These are phyloP conservation scores for Coecobrya sp. DNA, from an alignment of 2,888 invertebrate species.

Conservation along the genomic window DNA sequence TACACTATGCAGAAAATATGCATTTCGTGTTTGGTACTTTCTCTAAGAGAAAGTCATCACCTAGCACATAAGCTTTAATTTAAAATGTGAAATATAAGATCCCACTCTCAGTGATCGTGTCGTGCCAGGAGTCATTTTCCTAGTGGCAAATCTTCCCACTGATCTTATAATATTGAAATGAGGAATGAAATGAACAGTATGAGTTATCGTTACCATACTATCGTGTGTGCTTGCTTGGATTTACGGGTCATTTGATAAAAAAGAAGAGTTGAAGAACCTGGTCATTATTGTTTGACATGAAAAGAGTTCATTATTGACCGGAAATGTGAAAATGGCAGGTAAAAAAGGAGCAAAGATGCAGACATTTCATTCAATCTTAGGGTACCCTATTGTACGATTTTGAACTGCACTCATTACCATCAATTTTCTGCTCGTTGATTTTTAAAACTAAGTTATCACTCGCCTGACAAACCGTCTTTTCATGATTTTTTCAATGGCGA, in stretches of 20 bases:
- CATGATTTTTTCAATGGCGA: too few species aligned
- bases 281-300: slow-evolving; percentile 52
- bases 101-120: neutral
- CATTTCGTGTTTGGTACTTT: neutral
- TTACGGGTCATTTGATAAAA: neutral
- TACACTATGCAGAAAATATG: too few species aligned
- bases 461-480: neutral
- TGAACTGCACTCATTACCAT: neutral
- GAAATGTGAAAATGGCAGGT: neutral
- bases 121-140: slow-evolving; percentile 36
- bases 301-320: slow-evolving; percentile 54
- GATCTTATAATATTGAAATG: neutral
- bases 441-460: neutral
- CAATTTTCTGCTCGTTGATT: slow-evolving; percentile 19
- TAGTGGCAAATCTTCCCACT: neutral
- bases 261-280: neutral
- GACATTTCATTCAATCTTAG: too few species aligned
- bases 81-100: neutral
- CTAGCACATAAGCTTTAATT: neutral
- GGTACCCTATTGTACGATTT: neutral
- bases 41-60: neutral
- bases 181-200: neutral
- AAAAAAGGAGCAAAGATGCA: neutral
- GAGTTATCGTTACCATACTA: neutral
- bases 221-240: too few species aligned